phyloP scores from a whole-genome alignment of 2,797 vertebrate species.

The Dipus sagitta region DNA sequence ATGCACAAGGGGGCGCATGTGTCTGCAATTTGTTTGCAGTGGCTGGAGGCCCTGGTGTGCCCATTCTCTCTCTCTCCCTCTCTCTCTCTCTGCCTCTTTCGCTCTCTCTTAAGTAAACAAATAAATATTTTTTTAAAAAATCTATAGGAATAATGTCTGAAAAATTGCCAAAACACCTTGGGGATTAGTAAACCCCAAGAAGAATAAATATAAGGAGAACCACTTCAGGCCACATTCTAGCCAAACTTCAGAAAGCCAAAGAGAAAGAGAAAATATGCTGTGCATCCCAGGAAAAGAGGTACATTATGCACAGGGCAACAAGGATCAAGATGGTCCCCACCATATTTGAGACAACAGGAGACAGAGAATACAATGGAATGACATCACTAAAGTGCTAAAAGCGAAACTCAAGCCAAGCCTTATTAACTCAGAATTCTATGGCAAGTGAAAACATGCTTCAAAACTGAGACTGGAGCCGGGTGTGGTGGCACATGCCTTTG shows the following conservation, averaged over 20 bases:
- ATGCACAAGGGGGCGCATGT: no score
- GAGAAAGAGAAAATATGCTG: slow-evolving; percentile 14
- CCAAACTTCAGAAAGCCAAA: no score
- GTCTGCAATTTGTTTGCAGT: no score
- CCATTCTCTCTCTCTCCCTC: no score
- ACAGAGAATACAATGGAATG: neutral
- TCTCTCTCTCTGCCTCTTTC: no score
- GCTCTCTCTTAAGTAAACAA: no score
- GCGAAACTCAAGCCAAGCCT: neutral
- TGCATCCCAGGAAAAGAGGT: neutral
- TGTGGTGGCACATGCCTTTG: no score
- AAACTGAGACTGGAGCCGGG: no score
- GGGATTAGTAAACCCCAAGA: neutral
- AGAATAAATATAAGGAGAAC: neutral
- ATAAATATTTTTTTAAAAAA: no score
- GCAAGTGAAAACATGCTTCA: slow-evolving; percentile 31
- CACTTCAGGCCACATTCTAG: neutral
- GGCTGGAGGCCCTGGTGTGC: no score
- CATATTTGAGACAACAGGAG: neutral
- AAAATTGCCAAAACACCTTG: slow-evolving; percentile 9
- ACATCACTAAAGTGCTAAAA: neutral
- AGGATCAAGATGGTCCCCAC: neutral
- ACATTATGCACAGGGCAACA: neutral
- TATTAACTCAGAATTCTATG: neutral
- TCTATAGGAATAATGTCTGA: neutral